phyloP scores from a whole-genome alignment of 2,113 vertebrate species.

The Lophotis ruficrista region DNA sequence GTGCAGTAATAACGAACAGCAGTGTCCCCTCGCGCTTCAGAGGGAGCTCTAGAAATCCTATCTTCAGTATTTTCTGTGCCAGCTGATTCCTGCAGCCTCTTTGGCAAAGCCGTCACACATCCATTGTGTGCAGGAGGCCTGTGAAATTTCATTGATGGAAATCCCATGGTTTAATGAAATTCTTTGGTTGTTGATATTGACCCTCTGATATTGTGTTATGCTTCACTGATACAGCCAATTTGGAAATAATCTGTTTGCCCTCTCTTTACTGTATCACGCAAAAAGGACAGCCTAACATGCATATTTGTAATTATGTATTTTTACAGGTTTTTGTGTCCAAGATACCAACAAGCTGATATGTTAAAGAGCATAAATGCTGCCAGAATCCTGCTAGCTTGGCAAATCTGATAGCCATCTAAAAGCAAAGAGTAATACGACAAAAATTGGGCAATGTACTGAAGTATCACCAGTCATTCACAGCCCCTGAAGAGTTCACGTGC shows the following conservation, averaged over 20 bases:
- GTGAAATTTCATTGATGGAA: neutral
- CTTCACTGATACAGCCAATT: neutral
- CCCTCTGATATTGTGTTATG: neutral
- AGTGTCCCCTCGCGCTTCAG: fast-evolving
- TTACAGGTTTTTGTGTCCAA: neutral
- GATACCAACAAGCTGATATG: neutral
- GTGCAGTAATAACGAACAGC: neutral
- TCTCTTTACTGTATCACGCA: neutral
- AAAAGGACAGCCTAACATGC: neutral
- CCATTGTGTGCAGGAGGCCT: neutral
- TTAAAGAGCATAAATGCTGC: neutral
- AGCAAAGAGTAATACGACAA: neutral
- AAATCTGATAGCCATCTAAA: neutral
- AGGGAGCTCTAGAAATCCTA: neutral
- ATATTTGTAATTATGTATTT: neutral
- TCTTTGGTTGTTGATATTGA: neutral
- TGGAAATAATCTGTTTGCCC: neutral
- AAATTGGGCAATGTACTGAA: neutral
- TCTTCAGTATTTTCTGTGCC: neutral
- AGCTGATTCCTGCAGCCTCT: neutral
- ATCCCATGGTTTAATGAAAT: neutral
- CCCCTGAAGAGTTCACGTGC: neutral
- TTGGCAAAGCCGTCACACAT: neutral
- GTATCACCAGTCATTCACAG: neutral
- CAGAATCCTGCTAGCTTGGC: neutral